Evolutionary conservation across 1,140 invertebrate genomes (phyloP), one percentile per base, ranked within the genome.

Genomic region (Mactra quadrangularis): DNA sequence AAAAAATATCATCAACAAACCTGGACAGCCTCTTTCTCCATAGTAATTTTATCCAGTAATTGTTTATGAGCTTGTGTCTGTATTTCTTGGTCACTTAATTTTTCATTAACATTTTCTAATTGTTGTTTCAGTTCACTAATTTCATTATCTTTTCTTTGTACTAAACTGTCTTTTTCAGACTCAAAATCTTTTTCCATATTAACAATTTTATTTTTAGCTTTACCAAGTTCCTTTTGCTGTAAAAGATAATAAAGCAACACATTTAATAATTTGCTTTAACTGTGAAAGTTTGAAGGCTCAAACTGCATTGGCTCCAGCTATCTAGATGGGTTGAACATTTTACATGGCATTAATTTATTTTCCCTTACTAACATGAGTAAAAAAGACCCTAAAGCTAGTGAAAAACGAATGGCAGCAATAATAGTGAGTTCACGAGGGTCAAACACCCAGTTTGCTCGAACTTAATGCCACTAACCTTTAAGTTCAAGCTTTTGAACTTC

Each of bases 111-210:
- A 9, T 59, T 57, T 70, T 86, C 83, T 41, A 91, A 66, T 62
- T 89, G 84, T 57, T 89, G 84, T 68, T 84, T 90, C 35, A 91
- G 84, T 22, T 90, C 85, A 41, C 89, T 84, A 4, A 93, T 86
- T 78, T 93, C 89, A n/a, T 90, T 92, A 68, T 94, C 93, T 62
- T 89, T 90, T 27, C 87, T 68, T 11, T 71, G 68, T 41, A 87
- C 68, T 31, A 87, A 71, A 35, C 94, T 93, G 33, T 93, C 90
- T 29, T 86, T 90, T 76, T 92, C 91, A 75, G 82, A 87, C 68
- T 90, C 86, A 82, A 85, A 87, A 50, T 89, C 87, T 83, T 89
- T 88, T 78, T 83, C 87, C 79, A 86, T 78, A 74, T 87, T 86
- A 41, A 74, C 83, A 57, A 90, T 82, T 81, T 89, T 91, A 62